Base-by-base conservation (phyloP, 1,140 invertebrate genomes). In the Schlechtendalia chinensis region DNA sequence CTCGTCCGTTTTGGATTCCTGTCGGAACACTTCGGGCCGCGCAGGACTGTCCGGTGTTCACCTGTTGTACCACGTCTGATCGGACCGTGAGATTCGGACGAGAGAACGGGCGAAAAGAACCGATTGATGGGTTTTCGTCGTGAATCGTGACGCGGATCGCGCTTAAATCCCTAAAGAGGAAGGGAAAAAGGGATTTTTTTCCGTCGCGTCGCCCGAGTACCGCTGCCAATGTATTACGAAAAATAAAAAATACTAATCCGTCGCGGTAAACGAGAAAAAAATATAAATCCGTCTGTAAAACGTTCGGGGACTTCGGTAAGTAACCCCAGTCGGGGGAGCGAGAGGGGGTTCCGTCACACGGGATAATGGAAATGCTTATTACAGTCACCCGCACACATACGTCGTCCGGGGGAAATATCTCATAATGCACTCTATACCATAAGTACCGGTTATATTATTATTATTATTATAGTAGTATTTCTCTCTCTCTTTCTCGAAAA, bases 381-480 rank as follows among this genome's bases (percentile, higher is more conserved):
- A 63, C 56, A 16, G 19, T 39, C 56, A n/a, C n/a, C 56, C 22
- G 39, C 39, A 27, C 29, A 50, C 19, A 69, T 47, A 59, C 59
- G 75, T 79, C 75, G 58, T 54, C 50, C 58, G 22, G 24, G 24
- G 59, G 45, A 79, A 79, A 79, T 61, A 79, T 79, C 75, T 79
- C 75, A 79, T 79, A 79, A 79, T 79, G 75, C 56, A 79, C 75
- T 61, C 75, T 29, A 47, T 32, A 27, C 39, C 75, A 63, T 79
- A 79, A 79, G 75, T 79, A 79, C 75, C 39, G 75, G 75, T 79
- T 79, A 79, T 75, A 58, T 75, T 75, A 77, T 47, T 77, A 77
- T 47, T 61, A 6, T 75, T 22, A 0, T 22, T 45, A 12, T 75
- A 47, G 22, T 11, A 6, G 1, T 50, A 4, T 47, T 16, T 47